Conservation (phyloP, 2,797 vertebrate species). For the Loriculus beryllinus region DNA sequence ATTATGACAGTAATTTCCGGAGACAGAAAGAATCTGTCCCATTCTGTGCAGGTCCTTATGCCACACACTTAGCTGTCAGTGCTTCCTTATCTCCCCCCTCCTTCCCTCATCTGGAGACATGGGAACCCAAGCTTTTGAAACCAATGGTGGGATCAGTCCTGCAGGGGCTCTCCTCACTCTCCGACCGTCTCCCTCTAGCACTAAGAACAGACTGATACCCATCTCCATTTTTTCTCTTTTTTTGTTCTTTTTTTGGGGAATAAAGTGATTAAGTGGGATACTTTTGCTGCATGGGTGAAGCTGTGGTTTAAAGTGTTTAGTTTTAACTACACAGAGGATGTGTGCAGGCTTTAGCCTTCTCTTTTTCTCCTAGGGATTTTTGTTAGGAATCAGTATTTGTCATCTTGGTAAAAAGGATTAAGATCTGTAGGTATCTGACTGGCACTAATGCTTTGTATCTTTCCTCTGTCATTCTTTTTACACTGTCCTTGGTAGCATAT, state of each 20-base stretch:
- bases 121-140: not conserved
- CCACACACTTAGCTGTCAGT: not conserved
- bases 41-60: not conserved
- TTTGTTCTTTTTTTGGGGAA: accelerated
- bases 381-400: not conserved
- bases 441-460: not conserved
- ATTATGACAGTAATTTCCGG: not conserved
- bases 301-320: not conserved
- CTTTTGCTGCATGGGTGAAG: not conserved
- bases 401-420: not conserved
- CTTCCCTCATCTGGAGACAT: not conserved
- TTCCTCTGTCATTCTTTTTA: not conserved
- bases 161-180: not conserved
- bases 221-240: not conserved
- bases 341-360: not conserved
- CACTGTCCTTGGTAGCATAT: not conserved
- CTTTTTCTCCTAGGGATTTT: not conserved
- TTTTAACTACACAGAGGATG: not conserved
- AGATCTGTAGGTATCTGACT: conserved; percentile 1
- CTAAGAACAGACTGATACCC: not conserved
- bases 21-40: conserved; percentile 18
- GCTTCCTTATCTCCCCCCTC: not conserved
- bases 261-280: not conserved
- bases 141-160: not conserved
- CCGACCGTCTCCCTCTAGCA: conserved; percentile 33